Base-by-base conservation (phyloP, 2,888 invertebrate species). In the Pseudoips prasinana region DNA sequence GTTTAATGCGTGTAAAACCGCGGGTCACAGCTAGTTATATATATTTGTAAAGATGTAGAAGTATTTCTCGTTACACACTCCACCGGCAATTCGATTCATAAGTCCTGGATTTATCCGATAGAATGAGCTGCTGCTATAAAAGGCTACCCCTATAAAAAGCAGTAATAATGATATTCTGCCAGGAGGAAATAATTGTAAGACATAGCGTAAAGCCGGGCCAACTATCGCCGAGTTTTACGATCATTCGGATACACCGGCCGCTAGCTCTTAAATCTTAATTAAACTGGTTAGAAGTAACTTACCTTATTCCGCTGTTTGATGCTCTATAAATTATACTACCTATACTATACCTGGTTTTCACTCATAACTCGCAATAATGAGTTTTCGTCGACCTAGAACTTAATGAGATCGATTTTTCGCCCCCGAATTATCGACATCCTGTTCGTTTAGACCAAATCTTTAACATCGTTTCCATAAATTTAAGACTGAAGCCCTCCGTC, bases 121-220 rank as follows among this genome's bases (percentile, higher is more conserved):
- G 60, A 56, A 54, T 54, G 42, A 48, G 49, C 48, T 39, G 6
- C n/a, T n/a, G 60, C 64, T 64, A 62, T 75, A 75, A 79, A 76
- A 65, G 59, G 59, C 58, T 58, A 67, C 67, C 71, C 62, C 64
- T 55, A 72, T 75, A 77, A 77, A 79, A 78, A 70, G 54, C 55
- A 46, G 72, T 68, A 64, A 70, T 74, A 73, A 78, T 72, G 67
- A 76, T 74, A 73, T 71, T 72, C 65, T 53, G 59, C 60, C 54
- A 64, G 58, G 66, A 68, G 70, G 62, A 66, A 74, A 75, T 73
- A 70, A 75, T 73, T 68, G 74, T 72, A 66, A 61, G 64, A 71
- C 67, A 67, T 52, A 59, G 63, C 60, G 56, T 69, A 60, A 72
- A 69, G 46, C 38, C 25, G 50, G 41, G 46, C 42, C 50, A 56